These are phyloP conservation scores for Anagrus nilaparvatae DNA, from an alignment of 1,140 invertebrate species.

Conservation along the genomic window DNA sequence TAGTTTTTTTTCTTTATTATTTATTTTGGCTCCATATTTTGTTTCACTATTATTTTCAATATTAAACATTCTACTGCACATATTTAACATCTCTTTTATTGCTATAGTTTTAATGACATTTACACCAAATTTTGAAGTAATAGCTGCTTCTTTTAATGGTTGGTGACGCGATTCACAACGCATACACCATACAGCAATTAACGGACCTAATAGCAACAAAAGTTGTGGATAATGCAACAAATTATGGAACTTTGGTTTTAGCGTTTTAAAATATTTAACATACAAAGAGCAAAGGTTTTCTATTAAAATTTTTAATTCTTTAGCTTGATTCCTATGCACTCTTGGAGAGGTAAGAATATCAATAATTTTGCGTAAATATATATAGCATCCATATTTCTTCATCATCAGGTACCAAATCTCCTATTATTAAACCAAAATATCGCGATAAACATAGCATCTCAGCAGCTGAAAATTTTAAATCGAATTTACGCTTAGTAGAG, in stretches of 20 bases:
- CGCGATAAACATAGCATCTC: constrained; percentile 13
- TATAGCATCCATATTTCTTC: constrained; percentile 15
- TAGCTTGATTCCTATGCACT: not conserved
- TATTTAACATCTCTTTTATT: too few relatives aligned
- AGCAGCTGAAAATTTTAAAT: constrained; percentile 13
- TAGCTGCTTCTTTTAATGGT: not conserved
- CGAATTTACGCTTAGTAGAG: constrained; percentile 6
- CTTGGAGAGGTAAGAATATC: constrained; percentile 12
- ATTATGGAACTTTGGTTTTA: constrained; percentile 17
- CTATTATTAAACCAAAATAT: constrained; percentile 16
- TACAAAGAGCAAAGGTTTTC: not conserved
- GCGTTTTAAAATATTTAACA: constrained; percentile 1
- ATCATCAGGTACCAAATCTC: constrained; percentile 9
- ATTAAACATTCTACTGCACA: too few relatives aligned
- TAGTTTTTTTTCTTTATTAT: too few relatives aligned
- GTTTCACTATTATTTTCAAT: too few relatives aligned
- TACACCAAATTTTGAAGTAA: too few relatives aligned
- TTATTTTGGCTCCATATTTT: too few relatives aligned
- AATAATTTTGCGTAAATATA: constrained; percentile 6
- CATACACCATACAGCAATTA: not conserved
- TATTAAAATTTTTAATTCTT: not conserved
- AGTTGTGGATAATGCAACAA: constrained; percentile 12
- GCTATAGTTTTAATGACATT: too few relatives aligned
- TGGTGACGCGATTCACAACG: not conserved
- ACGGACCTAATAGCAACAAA: not conserved